Conservation (phyloP, 2,888 invertebrate genomes). For the Cepaea hortensis region DNA sequence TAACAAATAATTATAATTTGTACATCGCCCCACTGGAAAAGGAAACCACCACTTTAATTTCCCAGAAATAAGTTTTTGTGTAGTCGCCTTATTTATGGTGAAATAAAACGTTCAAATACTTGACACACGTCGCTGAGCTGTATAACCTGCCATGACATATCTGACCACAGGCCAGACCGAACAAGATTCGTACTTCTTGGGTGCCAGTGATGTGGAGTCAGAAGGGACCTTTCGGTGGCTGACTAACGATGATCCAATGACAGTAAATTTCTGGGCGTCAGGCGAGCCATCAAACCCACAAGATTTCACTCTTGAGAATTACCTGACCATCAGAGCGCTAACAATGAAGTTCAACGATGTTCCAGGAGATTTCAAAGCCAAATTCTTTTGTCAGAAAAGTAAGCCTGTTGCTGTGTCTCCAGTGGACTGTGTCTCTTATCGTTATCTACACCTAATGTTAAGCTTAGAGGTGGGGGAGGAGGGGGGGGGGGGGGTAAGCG, state of each 20-base stretch:
- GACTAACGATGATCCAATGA: neutral
- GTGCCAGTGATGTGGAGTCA: neutral
- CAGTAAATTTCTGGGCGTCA: neutral
- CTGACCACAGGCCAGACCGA: neutral
- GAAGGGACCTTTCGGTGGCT: conserved; percentile 8
- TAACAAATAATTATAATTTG: too few species aligned
- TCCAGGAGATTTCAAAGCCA: neutral
- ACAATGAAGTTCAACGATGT: conserved; percentile 1
- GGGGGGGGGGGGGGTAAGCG: too few species aligned
- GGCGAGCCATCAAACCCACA: neutral
- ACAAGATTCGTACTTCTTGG: neutral
- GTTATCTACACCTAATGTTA: neutral
- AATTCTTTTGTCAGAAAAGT: conserved; percentile 9
- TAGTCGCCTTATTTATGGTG: too few species aligned
- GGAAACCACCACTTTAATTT: too few species aligned
- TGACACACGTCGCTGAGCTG: too few species aligned
- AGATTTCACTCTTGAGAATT: neutral
- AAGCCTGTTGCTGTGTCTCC: neutral
- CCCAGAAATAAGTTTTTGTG: too few species aligned
- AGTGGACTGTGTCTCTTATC: neutral
- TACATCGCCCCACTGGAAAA: too few species aligned
- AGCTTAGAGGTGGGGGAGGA: neutral
- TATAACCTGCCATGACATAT: neutral
- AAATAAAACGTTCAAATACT: too few species aligned
- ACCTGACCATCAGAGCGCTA: neutral